phyloP scores from a whole-genome alignment of 2,113 vertebrate species.

The Sapajus apella region DNA sequence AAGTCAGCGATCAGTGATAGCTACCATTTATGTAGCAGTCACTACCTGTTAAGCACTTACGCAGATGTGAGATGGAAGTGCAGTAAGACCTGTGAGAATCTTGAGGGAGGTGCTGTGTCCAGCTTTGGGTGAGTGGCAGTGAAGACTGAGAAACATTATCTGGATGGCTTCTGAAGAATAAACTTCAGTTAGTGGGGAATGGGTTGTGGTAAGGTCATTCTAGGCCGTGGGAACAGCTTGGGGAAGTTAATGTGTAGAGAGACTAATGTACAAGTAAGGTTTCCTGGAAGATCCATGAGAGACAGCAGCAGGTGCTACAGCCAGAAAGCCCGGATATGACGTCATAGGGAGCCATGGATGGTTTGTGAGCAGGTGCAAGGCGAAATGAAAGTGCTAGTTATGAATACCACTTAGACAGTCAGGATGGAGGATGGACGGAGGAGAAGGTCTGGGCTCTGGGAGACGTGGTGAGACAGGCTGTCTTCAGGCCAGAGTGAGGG shows the following conservation, averaged over 20 bases:
- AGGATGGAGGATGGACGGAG: background rate
- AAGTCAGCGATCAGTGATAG: background rate
- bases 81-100: background rate
- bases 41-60: background rate
- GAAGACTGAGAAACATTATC: background rate
- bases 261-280: background rate
- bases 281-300: background rate
- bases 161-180: background rate
- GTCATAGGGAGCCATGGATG: background rate
- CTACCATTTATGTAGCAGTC: background rate
- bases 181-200: background rate
- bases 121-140: background rate
- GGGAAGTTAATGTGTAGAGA: background rate
- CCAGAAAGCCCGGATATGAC: accelerated
- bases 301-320: background rate
- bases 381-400: background rate
- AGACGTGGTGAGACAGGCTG: accelerated
- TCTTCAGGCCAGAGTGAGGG: background rate
- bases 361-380: background rate
- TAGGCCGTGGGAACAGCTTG: background rate
- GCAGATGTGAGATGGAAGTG: background rate
- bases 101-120: background rate
- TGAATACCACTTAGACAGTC: background rate
- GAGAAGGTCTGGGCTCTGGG: background rate
- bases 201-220: background rate